These are phyloP conservation scores for Cheilosia vulpina DNA, from an alignment of 2,888 invertebrate genomes.

Conservation along the genomic window DNA sequence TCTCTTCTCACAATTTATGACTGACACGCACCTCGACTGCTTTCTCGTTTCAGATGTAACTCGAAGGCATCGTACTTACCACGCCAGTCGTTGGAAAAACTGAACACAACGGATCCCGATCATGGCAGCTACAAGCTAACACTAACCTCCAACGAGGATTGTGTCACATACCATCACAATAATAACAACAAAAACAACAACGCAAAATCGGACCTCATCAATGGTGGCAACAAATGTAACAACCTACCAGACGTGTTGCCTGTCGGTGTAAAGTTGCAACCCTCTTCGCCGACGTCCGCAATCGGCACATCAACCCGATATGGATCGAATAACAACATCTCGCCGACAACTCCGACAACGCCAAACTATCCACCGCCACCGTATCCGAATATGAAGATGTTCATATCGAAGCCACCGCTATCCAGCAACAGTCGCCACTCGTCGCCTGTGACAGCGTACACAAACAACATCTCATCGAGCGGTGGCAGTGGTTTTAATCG, in stretches of 20 bases:
- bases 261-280: conserved; percentile 84
- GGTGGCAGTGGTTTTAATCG: conserved; percentile 77
- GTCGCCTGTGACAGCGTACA: conserved; percentile 79
- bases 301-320: conserved; percentile 79
- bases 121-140: conserved; percentile 90
- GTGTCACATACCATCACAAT: conserved; percentile 77
- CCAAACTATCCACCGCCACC: conserved; percentile 77
- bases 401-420: conserved; percentile 77
- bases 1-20: conserved; percentile 66
- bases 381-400: conserved; percentile 74
- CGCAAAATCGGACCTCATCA: conserved; percentile 76
- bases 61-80: conserved; percentile 91
- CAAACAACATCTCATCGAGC: conserved; percentile 65
- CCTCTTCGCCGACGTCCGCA: conserved; percentile 78
- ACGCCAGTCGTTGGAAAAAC: conserved; percentile 88
- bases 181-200: conserved; percentile 62
- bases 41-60: conserved; percentile 86
- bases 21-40: conserved; percentile 26
- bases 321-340: conserved; percentile 81
- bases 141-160: conserved; percentile 87
- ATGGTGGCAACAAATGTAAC: conserved; percentile 81
- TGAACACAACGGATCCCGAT: conserved; percentile 87
- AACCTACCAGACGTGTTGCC: conserved; percentile 85
- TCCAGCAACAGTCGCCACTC: conserved; percentile 79
- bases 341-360: conserved; percentile 78